A percentile compares a stretch with the other conserved stretches of the same genome.
These are phyloP conservation scores for Paracanthobrama guichenoti DNA, from an alignment of 2,113 vertebrate species.

Conservation along the genomic window DNA sequence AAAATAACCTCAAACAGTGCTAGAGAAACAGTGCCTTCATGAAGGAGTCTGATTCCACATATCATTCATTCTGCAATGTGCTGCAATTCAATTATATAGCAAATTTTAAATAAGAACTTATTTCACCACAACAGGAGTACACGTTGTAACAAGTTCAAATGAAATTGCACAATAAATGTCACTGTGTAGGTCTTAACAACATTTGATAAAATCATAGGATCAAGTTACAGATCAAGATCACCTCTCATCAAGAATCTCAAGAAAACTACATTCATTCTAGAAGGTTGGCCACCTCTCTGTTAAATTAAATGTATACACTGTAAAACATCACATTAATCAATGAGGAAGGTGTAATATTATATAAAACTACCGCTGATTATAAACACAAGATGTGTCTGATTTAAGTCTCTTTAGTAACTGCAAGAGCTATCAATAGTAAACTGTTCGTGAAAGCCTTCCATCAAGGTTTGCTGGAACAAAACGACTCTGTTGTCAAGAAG, in stretches of 20 bases:
- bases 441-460: neutral
- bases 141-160: too few relatives aligned
- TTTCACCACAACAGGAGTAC: neutral
- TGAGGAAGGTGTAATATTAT: neutral
- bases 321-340: neutral
- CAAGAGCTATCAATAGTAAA: neutral
- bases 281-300: neutral
- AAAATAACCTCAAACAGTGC: neutral
- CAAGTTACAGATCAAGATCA: too few relatives aligned
- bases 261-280: too few relatives aligned
- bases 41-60: too few relatives aligned
- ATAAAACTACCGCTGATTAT: neutral
- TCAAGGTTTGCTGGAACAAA: slow-evolving; percentile 24
- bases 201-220: too few relatives aligned
- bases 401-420: neutral
- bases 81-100: neutral
- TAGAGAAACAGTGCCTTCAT: neutral
- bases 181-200: too few relatives aligned
- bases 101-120: too few relatives aligned
- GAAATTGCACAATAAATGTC: too few relatives aligned
- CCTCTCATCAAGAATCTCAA: too few relatives aligned
- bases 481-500: neutral
- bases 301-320: neutral
- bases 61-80: too few relatives aligned
- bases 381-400: too few relatives aligned